Evolutionary conservation across 2,888 invertebrate genomes (phyloP), one percentile per base, ranked within the genome.

Genomic region (Campaea margaritaria): DNA sequence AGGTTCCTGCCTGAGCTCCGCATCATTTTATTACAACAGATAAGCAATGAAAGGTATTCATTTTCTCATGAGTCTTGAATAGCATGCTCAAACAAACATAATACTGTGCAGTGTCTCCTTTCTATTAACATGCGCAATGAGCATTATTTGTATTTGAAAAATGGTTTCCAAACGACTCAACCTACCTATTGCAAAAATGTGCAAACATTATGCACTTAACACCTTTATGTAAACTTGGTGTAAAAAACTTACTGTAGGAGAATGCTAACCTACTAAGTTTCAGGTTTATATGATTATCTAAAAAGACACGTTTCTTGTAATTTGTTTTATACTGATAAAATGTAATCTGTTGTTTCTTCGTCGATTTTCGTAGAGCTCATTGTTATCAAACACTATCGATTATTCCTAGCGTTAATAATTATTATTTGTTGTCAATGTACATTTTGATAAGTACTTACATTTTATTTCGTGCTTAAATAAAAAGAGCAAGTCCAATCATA

Each of bases 11-110:
- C 71, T 76, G 79, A 77, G 71, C 71, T 76, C 79, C 76, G 71
- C 70, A 65, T 62, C 77, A 63, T 69, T 72, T 67, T 68, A 65
- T 67, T 73, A 69, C 76, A 78, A 82, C 81, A 79, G 64, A 70
- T 72, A 71, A 80, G 81, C 71, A 73, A 88, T 86, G 85, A 88
- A 88, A 88, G 88, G 88, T 89, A 88, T 68, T 64, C 50, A 48
- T 42, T 59, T 57, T 62, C 47, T 65, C 44, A 59, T 47, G 62
- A 53, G 49, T 68, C 57, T 62, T 56, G 61, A 68, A 61, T 67
- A 70, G 75, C 78, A 78, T 79, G 77, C 61, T 62, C 55, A 48
- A 12, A 31, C 47, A 45, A 50, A 44, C 13, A 48, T 34, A 54
- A 50, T 54, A 51, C 28, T 46, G 41, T 63, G 50, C 53, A 42